These are phyloP conservation scores for Drosophila funebris DNA, from an alignment of 1,140 invertebrate genomes.

Conservation along the genomic window DNA sequence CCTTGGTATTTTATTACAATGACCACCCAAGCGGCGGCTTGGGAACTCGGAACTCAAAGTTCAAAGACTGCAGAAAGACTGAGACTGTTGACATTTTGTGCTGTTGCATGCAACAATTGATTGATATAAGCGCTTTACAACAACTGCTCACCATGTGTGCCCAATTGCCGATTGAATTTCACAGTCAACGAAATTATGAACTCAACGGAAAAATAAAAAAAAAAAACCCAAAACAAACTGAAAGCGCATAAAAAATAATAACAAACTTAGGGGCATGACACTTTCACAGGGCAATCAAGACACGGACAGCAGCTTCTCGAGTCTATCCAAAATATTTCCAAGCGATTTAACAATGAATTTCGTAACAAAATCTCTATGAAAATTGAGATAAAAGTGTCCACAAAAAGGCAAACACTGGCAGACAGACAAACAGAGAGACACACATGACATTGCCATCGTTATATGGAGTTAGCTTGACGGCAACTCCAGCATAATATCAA, in stretches of 20 bases:
- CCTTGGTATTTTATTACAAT: constrained; percentile 42
- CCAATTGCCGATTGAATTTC: constrained; percentile 45
- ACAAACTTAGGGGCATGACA: constrained; percentile 5
- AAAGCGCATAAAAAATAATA: background rate
- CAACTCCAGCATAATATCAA: constrained; percentile 72
- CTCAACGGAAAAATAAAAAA: background rate
- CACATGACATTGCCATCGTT: constrained; percentile 12
- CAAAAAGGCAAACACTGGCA: constrained; percentile 12
- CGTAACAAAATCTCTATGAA: constrained; percentile 67
- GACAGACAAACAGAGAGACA: background rate
- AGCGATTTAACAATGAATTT: constrained; percentile 80
- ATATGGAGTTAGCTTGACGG: constrained; percentile 41
- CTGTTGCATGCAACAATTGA: constrained; percentile 40
- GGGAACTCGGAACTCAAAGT: constrained; percentile 13
- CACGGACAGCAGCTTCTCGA: constrained; percentile 9
- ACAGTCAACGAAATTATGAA: constrained; percentile 49
- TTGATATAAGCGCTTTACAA: constrained; percentile 75
- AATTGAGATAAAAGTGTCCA: constrained; percentile 55
- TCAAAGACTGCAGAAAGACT: constrained; percentile 26
- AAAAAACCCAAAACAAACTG: constrained; percentile 7
- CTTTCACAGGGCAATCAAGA: constrained; percentile 54
- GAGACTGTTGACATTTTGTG: constrained; percentile 49
- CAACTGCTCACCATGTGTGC: constrained; percentile 14
- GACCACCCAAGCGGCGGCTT: constrained; percentile 22
- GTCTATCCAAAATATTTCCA: constrained; percentile 47